Evolutionary conservation across 30 jellyfish, hydroid and myxozoan genomes (phyloP), one percentile per base, ranked within the genome.

Genomic region (Hydra vulgaris): DNA sequence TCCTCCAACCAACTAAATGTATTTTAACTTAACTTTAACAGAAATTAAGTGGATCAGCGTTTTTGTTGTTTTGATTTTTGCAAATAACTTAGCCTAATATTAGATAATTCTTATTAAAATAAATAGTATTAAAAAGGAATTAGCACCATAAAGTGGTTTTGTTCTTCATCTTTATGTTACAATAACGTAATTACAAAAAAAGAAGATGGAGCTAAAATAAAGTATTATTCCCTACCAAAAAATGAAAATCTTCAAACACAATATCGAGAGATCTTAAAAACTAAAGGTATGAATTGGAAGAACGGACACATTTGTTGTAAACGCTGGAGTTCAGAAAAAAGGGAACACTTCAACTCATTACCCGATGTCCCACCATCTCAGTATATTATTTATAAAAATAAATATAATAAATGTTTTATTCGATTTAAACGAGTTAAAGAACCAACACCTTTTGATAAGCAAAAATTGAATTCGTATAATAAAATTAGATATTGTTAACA

Each of bases 261-360:
- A 72, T 80, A 80, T 66, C 87, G 26, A 67, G 23, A 70, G 53
- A 67, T 54, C 61, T 80, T 80, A 67, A 70, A 66, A 74, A 66
- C 87, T 0, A 21, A 22, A 21, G 87, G 84, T 18, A 24, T 80
- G n/a, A 69, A 66, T 53, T 80, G 85, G 87, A 80, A 80, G 72
- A 80, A 70, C 84, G 87, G 87, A 25, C 84, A 67, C n/a, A 67
- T 80, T 25, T 80, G 87, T 70, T 76, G 78, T 25, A 82, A 78
- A 71, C 85, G 53, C 25, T 56, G 85, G 85, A 78, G 27, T 27
- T 27, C 22, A 27, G 79, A 82, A 69, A 27, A 20, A 78, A 78
- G 85, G 67, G 71, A 78, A 71, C 25, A 56, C 53, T 68, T 68
- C 8, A 16, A 68, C 27, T 68, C 75, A 68, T 23, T 68, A n/a